These are phyloP conservation scores for Sipha maydis DNA, from an alignment of 2,888 invertebrate species.

Conservation along the genomic window DNA sequence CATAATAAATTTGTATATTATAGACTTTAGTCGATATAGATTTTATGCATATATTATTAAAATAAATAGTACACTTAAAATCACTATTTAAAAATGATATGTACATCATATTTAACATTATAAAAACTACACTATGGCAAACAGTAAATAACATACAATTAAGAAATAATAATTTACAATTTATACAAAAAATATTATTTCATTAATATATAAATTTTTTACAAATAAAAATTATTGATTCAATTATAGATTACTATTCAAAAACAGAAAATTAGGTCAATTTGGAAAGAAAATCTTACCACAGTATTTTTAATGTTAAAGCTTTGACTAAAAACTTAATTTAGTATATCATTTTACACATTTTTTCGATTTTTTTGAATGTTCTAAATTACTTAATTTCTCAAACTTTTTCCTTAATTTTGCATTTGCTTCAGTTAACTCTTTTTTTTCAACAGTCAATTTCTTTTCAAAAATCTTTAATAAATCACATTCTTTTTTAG, in stretches of 20 bases:
- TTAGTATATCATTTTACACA: not conserved
- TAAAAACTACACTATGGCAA: not conserved
- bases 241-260: not conserved
- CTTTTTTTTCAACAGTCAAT: conserved; percentile 7
- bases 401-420: not conserved
- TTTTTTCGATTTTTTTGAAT: not conserved
- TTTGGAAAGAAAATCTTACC: not conserved
- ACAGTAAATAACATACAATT: not conserved
- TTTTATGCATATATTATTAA: too few species aligned
- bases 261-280: too few species aligned
- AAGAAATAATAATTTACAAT: not conserved
- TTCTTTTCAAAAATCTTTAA: not conserved
- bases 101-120: not conserved
- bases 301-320: not conserved
- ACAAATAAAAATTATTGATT: not conserved
- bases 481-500: conserved; percentile 27
- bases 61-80: too few species aligned
- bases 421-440: not conserved
- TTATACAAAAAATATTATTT: not conserved
- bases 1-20: too few species aligned
- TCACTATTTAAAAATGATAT: too few species aligned
- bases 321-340: not conserved
- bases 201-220: too few species aligned
- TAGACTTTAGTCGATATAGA: too few species aligned
- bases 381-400: not conserved